Evolutionary conservation across 2,113 vertebrate genomes (phyloP).

Genomic region (Eclectus roratus): DNA sequence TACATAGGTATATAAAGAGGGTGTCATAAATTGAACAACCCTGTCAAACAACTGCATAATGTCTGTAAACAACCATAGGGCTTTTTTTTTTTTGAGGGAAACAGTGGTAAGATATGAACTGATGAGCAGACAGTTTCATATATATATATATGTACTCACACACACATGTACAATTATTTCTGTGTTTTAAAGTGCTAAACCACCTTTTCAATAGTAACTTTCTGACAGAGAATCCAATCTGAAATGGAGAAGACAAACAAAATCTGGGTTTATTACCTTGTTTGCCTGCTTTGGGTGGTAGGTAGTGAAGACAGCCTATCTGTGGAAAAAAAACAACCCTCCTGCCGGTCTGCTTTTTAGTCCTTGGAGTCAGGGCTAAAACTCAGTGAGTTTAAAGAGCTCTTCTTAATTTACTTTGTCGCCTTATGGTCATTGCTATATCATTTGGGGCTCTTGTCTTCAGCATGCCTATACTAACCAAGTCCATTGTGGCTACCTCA

Average conservation of each 20-base stretch:
- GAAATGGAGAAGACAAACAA: background rate
- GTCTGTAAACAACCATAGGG: background rate
- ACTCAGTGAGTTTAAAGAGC: background rate
- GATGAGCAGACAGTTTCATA: background rate
- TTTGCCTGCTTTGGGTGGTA: background rate
- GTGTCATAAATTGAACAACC: background rate
- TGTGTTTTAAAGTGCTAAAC: background rate
- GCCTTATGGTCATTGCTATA: background rate
- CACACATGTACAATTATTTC: background rate
- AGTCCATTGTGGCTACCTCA: background rate
- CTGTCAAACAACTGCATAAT: background rate
- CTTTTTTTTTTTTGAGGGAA: background rate
- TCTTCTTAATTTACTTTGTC: background rate
- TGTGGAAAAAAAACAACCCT: background rate
- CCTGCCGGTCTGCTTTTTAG: background rate
- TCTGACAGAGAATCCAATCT: rapidly evolving
- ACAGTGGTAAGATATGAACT: background rate
- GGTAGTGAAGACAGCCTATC: background rate
- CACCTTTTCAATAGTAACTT: background rate
- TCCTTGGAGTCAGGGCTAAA: background rate
- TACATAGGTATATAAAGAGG: background rate
- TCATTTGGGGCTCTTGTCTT: background rate
- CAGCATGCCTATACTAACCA: background rate
- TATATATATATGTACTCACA: background rate
- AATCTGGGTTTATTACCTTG: background rate